Conservation (phyloP, 2,113 vertebrate genomes). For the Apodemus speciosus region DNA sequence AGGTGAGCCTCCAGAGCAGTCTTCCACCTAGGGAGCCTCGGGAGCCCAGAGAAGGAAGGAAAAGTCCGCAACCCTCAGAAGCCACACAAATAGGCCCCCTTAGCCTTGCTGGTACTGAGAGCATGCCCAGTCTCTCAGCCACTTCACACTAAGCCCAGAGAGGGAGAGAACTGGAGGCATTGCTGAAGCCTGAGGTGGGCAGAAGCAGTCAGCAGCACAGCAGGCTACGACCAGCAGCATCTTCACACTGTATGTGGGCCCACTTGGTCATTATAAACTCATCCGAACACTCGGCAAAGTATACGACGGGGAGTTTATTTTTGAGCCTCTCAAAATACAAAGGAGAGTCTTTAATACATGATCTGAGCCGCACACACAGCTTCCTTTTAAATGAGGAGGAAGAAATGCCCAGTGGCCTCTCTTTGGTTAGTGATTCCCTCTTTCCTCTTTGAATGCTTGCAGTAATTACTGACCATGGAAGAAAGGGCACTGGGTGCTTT, state of each 20-base stretch:
- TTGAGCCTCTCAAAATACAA: conserved; percentile 64
- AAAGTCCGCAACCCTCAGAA: background rate
- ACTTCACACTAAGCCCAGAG: conserved; percentile 52
- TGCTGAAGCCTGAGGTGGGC: conserved; percentile 39
- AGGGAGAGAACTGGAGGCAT: background rate
- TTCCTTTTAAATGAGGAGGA: conserved; percentile 62
- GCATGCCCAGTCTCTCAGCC: background rate
- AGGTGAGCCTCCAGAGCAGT: background rate
- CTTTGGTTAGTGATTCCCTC: conserved; percentile 47
- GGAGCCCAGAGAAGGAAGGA: background rate
- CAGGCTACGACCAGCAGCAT: conserved; percentile 35
- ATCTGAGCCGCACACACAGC: conserved; percentile 30
- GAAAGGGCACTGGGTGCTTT: conserved; percentile 25
- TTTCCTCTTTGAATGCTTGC: conserved; percentile 60
- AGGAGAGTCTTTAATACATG: conserved; percentile 13
- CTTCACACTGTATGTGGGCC: conserved; percentile 45
- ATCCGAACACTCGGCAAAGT: conserved; percentile 60
- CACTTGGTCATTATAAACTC: conserved; percentile 62
- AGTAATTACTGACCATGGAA: conserved; percentile 59
- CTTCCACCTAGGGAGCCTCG: background rate
- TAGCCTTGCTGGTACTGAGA: conserved; percentile 1
- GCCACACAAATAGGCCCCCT: background rate
- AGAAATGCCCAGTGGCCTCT: conserved; percentile 21
- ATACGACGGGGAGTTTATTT: conserved; percentile 71
- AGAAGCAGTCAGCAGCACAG: conserved; percentile 31